Percentiles rank a stretch among this genome's conserved stretches.
Conservation (phyloP, 2,888 invertebrate genomes). For the Heterodera filipjevi region DNA sequence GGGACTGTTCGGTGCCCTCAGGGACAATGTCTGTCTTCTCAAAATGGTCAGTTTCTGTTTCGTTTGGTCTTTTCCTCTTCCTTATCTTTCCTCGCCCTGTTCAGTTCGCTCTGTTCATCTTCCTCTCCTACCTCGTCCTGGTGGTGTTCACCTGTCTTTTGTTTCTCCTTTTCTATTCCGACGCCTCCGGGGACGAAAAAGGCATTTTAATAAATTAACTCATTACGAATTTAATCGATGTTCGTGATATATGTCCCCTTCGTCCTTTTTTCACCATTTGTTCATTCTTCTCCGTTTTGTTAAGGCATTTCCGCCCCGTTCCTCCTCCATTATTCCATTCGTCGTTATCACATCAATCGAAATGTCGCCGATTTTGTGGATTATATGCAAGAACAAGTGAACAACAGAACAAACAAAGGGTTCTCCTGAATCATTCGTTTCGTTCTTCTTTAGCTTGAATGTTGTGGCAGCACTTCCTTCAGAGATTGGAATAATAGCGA, state of each 20-base stretch:
- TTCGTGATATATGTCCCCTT: not conserved
- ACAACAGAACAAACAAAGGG: not conserved
- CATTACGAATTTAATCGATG: not conserved
- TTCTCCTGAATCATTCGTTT: not conserved
- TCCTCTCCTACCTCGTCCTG: slow-evolving; percentile 59
- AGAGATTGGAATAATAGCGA: slow-evolving; percentile 67
- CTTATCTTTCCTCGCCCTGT: slow-evolving; percentile 33
- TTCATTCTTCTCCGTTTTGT: not conserved
- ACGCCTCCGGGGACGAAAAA: slow-evolving; percentile 45
- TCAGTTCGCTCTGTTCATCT: slow-evolving; percentile 62
- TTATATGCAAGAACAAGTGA: slow-evolving; percentile 62
- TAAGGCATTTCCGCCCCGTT: slow-evolving; percentile 59
- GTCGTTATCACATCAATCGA: slow-evolving; percentile 61
- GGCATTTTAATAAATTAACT: not conserved
- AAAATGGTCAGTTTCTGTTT: slow-evolving; percentile 53
- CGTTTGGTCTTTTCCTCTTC: not conserved
- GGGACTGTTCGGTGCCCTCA: slow-evolving; percentile 61
- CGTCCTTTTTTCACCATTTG: not conserved
- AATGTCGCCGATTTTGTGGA: slow-evolving; percentile 65
- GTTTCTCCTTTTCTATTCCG: slow-evolving; percentile 64
- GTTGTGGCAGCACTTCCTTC: slow-evolving; percentile 67
- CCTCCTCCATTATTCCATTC: slow-evolving; percentile 57
- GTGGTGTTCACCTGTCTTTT: slow-evolving; percentile 58
- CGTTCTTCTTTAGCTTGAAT: slow-evolving; percentile 65
- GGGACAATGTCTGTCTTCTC: slow-evolving; percentile 62